Percentiles rank a stretch among this genome's conserved stretches.
Evolutionary conservation across 2,888 invertebrate species (phyloP).

Genomic region (Dinocampus coccinellae): DNA sequence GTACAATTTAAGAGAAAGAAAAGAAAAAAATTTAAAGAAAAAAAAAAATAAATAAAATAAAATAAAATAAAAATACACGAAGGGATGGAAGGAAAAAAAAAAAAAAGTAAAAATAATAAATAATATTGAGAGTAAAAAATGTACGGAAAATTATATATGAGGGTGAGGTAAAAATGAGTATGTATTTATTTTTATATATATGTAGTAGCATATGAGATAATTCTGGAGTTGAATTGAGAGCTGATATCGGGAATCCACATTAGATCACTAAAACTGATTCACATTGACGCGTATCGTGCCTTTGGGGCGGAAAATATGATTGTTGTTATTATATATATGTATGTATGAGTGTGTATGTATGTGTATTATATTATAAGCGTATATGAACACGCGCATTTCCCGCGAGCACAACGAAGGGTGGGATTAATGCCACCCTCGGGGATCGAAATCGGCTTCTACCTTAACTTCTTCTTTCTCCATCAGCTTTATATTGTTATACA

Average conservation of each 20-base stretch:
- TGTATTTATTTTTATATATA: neutral
- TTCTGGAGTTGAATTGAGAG: constrained; percentile 61
- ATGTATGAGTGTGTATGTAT: constrained; percentile 39
- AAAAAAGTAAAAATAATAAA: constrained; percentile 12
- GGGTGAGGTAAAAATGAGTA: neutral
- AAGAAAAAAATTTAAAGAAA: neutral
- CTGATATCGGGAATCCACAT: constrained; percentile 66
- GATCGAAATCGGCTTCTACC: constrained; percentile 53
- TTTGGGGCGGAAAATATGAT: constrained; percentile 69
- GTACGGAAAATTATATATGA: neutral
- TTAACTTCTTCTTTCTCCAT: constrained; percentile 39
- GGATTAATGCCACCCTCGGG: constrained; percentile 69
- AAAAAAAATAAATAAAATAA: constrained; percentile 6
- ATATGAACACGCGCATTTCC: constrained; percentile 50
- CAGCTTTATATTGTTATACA: neutral
- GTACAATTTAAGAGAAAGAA: neutral
- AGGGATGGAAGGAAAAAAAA: neutral
- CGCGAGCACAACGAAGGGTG: constrained; percentile 47
- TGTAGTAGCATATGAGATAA: constrained; percentile 19
- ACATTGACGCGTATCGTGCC: constrained; percentile 69
- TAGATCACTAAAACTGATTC: constrained; percentile 69
- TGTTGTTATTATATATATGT: constrained; percentile 52
- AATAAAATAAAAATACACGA: constrained; percentile 26
- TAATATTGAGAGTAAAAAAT: neutral
- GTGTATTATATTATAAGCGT: constrained; percentile 53